Evolutionary conservation across 2,888 invertebrate species (phyloP).

Genomic region (Didymodactylos carnosus): DNA sequence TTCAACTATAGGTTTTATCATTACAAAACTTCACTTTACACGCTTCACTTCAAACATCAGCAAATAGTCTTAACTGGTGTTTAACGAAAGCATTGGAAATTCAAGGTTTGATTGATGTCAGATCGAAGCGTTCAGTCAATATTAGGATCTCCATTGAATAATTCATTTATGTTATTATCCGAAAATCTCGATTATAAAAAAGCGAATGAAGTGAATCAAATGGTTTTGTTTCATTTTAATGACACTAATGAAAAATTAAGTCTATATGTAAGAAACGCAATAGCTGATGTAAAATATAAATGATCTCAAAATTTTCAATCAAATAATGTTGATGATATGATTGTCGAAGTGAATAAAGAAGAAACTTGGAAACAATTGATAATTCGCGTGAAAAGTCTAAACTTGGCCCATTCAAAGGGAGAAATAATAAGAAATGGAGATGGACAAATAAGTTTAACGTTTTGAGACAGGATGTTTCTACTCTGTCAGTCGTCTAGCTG

Average conservation of each 20-base stretch:
- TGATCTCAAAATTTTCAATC: not conserved
- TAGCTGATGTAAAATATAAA: conserved; percentile 14
- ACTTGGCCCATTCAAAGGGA: conserved; percentile 17
- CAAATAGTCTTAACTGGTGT: conserved; percentile 23
- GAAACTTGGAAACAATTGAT: conserved; percentile 19
- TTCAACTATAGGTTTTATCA: conserved; percentile 19
- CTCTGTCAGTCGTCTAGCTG: too few species aligned
- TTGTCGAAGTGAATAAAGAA: conserved; percentile 16
- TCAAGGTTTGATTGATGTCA: conserved; percentile 15
- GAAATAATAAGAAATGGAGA: conserved; percentile 19
- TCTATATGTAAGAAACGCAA: conserved; percentile 20
- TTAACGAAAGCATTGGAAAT: conserved; percentile 22
- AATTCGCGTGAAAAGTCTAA: conserved; percentile 15
- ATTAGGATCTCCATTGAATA: conserved; percentile 8
- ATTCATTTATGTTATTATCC: conserved; percentile 18
- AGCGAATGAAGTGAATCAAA: conserved; percentile 14
- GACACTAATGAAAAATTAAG: conserved; percentile 17
- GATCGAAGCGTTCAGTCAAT: conserved; percentile 4
- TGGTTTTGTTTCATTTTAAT: conserved; percentile 17
- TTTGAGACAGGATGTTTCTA: too few species aligned
- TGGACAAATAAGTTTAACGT: not conserved
- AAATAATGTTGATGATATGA: conserved; percentile 17
- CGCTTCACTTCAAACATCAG: conserved; percentile 20
- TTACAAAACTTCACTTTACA: conserved; percentile 19
- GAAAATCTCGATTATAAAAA: conserved; percentile 18